These are phyloP conservation scores for Chelonia mydas DNA, from an alignment of 2,797 vertebrate genomes.

Conservation along the genomic window DNA sequence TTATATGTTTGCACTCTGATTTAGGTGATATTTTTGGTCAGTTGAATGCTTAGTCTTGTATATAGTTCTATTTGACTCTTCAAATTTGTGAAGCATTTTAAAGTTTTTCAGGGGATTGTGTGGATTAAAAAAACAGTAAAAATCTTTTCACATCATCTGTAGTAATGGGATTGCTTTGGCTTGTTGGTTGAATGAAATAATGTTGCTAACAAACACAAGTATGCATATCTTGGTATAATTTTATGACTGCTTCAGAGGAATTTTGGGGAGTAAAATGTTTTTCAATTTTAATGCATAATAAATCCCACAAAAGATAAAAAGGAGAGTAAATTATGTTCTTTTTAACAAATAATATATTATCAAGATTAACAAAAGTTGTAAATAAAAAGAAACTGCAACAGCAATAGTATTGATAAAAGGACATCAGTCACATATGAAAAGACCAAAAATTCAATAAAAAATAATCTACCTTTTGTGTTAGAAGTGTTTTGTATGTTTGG, in stretches of 20 bases:
- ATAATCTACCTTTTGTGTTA: constrained; percentile 59
- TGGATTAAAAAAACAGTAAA: neutral
- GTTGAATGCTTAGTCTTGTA: neutral
- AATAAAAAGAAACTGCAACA: constrained; percentile 61
- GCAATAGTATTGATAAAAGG: constrained; percentile 37
- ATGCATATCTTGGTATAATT: constrained; percentile 43
- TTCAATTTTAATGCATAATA: constrained; percentile 67
- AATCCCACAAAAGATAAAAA: neutral
- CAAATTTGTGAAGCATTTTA: neutral
- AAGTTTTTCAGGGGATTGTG: neutral
- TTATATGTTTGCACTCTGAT: neutral
- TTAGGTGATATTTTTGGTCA: neutral
- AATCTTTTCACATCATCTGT: neutral
- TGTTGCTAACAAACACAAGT: constrained; percentile 21
- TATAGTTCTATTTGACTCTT: neutral
- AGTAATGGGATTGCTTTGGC: constrained; percentile 24
- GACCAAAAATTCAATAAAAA: constrained; percentile 60
- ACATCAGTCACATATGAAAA: constrained; percentile 58
- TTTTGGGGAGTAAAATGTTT: constrained; percentile 45
- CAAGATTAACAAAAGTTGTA: constrained; percentile 63
- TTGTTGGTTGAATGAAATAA: constrained; percentile 38
- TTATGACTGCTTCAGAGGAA: constrained; percentile 57
- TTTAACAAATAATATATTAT: constrained; percentile 49
- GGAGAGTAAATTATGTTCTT: neutral
- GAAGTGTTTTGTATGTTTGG: constrained; percentile 35